Percentiles rank a stretch among this genome's conserved stretches.
These are phyloP conservation scores for Misgurnus anguillicaudatus DNA, from an alignment of 2,113 vertebrate species.

Conservation along the genomic window DNA sequence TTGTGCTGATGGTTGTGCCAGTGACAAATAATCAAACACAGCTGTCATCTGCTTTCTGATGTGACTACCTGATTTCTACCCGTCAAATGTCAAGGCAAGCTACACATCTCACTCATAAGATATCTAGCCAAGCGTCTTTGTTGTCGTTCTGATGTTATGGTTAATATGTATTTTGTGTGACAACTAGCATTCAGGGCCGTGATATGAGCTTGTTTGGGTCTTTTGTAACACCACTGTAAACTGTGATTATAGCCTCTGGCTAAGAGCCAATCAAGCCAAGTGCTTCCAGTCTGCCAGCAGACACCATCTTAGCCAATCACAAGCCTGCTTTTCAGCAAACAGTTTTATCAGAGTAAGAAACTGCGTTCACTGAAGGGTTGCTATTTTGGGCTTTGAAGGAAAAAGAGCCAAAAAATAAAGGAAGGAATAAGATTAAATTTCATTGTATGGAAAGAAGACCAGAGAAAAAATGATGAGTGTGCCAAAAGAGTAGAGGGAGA, in stretches of 20 bases:
- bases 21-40: slow-evolving; percentile 34
- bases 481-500: not conserved
- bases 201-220: slow-evolving; percentile 61
- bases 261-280: slow-evolving; percentile 59
- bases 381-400: slow-evolving; percentile 65
- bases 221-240: slow-evolving; percentile 59
- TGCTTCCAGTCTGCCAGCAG: slow-evolving; percentile 56
- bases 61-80: not conserved
- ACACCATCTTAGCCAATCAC: slow-evolving; percentile 67
- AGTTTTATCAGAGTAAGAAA: slow-evolving; percentile 54
- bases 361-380: slow-evolving; percentile 64
- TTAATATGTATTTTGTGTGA: slow-evolving; percentile 51
- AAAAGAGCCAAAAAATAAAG: slow-evolving; percentile 32
- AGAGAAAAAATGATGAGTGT: slow-evolving; percentile 18
- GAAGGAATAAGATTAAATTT: slow-evolving; percentile 67
- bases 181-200: slow-evolving; percentile 48
- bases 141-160: not conserved
- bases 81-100: not conserved
- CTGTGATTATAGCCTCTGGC: slow-evolving; percentile 61
- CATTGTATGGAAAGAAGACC: slow-evolving; percentile 47
- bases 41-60: not conserved
- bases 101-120: not conserved
- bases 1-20: slow-evolving; percentile 12
- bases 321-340: slow-evolving; percentile 58
- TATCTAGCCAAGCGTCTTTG: slow-evolving; percentile 9